Evolutionary conservation across 2,888 invertebrate species (phyloP), one percentile per base, ranked within the genome.

Genomic region (Xestia xanthographa): DNA sequence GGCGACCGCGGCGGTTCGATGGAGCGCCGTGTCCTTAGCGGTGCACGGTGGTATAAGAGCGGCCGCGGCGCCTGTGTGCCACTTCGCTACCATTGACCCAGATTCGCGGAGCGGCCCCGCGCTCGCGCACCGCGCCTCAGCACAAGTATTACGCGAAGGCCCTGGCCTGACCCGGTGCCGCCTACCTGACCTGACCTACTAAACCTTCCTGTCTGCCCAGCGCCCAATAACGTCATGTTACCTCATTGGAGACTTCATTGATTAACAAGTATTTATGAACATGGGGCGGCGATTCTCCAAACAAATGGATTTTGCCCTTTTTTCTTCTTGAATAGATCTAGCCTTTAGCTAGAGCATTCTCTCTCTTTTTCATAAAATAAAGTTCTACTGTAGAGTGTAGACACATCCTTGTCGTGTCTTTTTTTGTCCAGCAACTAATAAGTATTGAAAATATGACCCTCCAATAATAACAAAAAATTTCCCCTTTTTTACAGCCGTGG

Each of bases 51-150:
- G 65, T 43, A n/a, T n/a, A 17, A 56, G 73, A 60, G 73, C 75
- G 72, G 20, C 76, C 72, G 72, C 72, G 72, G 77, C 78, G 75
- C 81, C 81, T 73, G 79, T 82, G 83, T 84, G 82, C 87, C 83
- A 80, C 80, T 84, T 89, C 86, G 92, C 92, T 94, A 92, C 92
- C 92, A 92, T 92, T 92, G 92, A 92, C 92, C 92, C 86, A 92
- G 91, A 90, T 92, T 69, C 66, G 58, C 69, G 26, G 43, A 62
- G 70, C 85, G 80, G 83, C 87, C 80, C 87, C 89, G 90, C 90
- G 89, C 87, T 87, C 88, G 87, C 90, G 90, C 90, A 84, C 88
- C 86, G 79, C 88, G 79, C 82, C 87, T 66, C 70, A 80, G 85
- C 87, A 89, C 90, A 88, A 84, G 85, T 86, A 88, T 86, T 89